These are phyloP conservation scores for Coleophora flavipennella DNA, from an alignment of 2,888 invertebrate species.

Conservation along the genomic window DNA sequence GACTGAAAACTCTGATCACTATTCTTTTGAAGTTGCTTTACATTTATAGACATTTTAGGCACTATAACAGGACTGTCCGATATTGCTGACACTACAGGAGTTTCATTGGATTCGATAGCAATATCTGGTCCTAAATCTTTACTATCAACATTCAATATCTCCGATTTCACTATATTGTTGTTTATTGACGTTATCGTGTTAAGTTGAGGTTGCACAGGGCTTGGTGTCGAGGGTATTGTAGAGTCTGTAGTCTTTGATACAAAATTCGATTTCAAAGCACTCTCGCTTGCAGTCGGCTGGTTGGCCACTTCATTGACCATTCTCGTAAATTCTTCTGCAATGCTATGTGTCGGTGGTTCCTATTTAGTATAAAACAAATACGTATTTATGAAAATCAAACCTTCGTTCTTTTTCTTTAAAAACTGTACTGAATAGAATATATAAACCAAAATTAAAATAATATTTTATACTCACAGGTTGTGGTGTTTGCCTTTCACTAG, in stretches of 20 bases:
- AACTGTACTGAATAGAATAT: background rate
- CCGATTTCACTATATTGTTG: slow-evolving; percentile 63
- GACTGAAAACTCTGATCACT: slow-evolving; percentile 42
- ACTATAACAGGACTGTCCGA: slow-evolving; percentile 78
- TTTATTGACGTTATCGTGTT: slow-evolving; percentile 57
- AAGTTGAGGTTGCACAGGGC: slow-evolving; percentile 44
- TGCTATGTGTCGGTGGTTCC: slow-evolving; percentile 49
- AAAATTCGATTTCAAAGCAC: slow-evolving; percentile 40
- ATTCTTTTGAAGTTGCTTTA: slow-evolving; percentile 53
- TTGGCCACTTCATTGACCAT: slow-evolving; percentile 58
- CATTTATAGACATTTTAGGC: slow-evolving; percentile 63
- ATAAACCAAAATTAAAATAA: background rate
- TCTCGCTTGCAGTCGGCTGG: slow-evolving; percentile 41
- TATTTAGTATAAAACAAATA: slow-evolving; percentile 14
- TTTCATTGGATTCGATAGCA: slow-evolving; percentile 52
- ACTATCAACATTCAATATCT: slow-evolving; percentile 55
- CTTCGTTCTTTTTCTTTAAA: background rate
- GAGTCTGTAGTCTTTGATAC: slow-evolving; percentile 40
- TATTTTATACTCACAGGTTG: slow-evolving; percentile 52
- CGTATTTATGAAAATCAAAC: background rate
- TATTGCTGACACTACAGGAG: slow-evolving; percentile 81
- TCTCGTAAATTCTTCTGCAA: slow-evolving; percentile 63
- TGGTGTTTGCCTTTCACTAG: slow-evolving; percentile 67
- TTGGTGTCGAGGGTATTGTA: slow-evolving; percentile 34
- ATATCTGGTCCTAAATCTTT: slow-evolving; percentile 51